A percentile compares a stretch with the other conserved stretches of the same genome.
Conservation (phyloP, 2,888 invertebrate species). For the Scaptomyza tumidula region DNA sequence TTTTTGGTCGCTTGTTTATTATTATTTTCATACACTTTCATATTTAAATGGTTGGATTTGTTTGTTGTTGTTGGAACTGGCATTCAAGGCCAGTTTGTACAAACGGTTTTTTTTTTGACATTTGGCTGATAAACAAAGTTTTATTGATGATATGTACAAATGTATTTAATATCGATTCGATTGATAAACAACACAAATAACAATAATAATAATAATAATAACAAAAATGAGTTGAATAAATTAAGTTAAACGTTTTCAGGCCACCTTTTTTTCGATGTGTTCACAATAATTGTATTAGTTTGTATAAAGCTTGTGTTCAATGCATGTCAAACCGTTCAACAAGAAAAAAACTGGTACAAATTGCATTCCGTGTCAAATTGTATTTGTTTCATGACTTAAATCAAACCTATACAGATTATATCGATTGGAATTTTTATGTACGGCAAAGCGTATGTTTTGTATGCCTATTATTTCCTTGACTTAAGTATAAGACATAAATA, state of each 20-base stretch:
- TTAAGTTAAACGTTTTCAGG: not conserved
- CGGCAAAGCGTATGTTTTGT: not conserved
- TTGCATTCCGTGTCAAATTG: not conserved
- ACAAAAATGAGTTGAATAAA: not conserved
- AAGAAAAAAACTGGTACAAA: conserved; percentile 1
- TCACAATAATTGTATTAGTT: not conserved
- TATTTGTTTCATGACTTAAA: not conserved
- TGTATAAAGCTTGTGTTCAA: not conserved
- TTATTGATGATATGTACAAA: conserved; percentile 20
- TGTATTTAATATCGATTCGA: conserved; percentile 1
- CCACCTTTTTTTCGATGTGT: not conserved
- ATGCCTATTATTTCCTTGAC: not conserved
- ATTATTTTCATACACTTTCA: not conserved
- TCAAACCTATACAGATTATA: not conserved
- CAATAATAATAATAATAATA: not conserved
- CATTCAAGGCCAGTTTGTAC: conserved; percentile 10
- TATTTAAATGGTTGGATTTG: not conserved
- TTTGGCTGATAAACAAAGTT: conserved; percentile 17
- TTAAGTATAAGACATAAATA: too few relatives aligned
- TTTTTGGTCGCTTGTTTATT: not conserved
- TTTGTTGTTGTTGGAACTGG: too few relatives aligned
- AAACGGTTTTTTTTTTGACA: not conserved
- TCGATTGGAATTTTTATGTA: not conserved
- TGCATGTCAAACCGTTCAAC: not conserved
- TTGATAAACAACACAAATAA: not conserved